Evolutionary conservation across 2,797 vertebrate species (phyloP), one percentile per base, ranked within the genome.

Genomic region (Gymnocypris eckloni): DNA sequence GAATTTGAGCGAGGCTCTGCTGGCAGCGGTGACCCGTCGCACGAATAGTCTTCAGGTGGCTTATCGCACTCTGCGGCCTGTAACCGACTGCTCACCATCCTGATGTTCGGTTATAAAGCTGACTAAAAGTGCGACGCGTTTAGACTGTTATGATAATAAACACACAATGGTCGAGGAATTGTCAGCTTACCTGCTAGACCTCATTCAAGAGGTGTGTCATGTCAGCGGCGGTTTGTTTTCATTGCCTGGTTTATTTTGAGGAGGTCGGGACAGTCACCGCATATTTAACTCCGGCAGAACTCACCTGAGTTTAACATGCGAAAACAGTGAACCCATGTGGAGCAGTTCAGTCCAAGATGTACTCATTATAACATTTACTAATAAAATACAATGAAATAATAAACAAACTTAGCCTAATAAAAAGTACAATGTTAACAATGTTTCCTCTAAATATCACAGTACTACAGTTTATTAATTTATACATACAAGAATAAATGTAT

Each of bases 321-420:
- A 39, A 4, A 81, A 81, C 64, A 81, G 64, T 80, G 79, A 67
- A 80, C 79, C 61, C 78, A 22, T 80, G 78, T 81, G 79, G 39
- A 43, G 11, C n/a, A 73, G 48, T 28, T n/a, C 2, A 54, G 12
- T 43, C 10, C 20, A 59, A 4, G 1, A 50, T 48, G 6, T 25
- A 10, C 13, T 69, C 3, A 56, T 33, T 12, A 20, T 22, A 28
- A 33, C 8, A 18, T 45, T 6, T 12, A 52, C 33, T 20, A 8
- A 50, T 12, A 25, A 25, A 25, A n/a, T n/a, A 7, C 6, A 10
- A 20, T 5, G 6, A 41, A 70, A 70, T n/a, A 59, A 59, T 10
- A 59, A 59, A 59, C 9, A 10, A 59, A 6, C 12, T 64, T 15
- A 56, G 20, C 20, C 6, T 56, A 61, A 61, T 11, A 25, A n/a